Conservation (phyloP, 2,888 invertebrate species). For the Philereme vetulata region DNA sequence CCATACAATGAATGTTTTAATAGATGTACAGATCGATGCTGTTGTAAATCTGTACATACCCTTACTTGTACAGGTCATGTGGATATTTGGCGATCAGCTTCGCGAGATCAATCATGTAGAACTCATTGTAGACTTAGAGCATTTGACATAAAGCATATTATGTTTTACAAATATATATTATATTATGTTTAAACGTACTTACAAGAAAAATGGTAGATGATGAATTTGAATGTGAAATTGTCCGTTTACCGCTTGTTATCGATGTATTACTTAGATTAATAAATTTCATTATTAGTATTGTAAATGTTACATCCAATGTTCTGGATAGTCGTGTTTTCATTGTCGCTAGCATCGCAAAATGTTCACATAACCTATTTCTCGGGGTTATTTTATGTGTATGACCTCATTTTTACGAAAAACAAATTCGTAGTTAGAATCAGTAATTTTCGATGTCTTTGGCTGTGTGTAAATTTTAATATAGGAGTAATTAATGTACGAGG, state of each 20-base stretch:
- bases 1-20: conserved; percentile 50
- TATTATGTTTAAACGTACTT: conserved; percentile 63
- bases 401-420: conserved; percentile 62
- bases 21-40: conserved; percentile 51
- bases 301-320: conserved; percentile 44
- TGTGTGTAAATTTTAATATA: conserved; percentile 80
- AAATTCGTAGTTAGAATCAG: conserved; percentile 73
- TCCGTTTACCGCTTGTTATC: conserved; percentile 66
- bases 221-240: conserved; percentile 49
- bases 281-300: conserved; percentile 51
- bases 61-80: conserved; percentile 79
- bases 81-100: conserved; percentile 83
- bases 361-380: conserved; percentile 80
- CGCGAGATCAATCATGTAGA: conserved; percentile 67
- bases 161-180: conserved; percentile 56
- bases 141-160: conserved; percentile 67
- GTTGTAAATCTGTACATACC: conserved; percentile 70
- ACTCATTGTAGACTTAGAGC: conserved; percentile 62
- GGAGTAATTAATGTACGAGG: conserved; percentile 58
- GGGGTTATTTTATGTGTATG: conserved; percentile 65
- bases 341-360: conserved; percentile 83
- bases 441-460: conserved; percentile 81
- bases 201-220: conserved; percentile 80
- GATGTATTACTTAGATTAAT: conserved; percentile 52
- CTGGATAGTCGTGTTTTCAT: conserved; percentile 52